Conservation (phyloP, 2,797 vertebrate species). For the Coregonus sp. region DNA sequence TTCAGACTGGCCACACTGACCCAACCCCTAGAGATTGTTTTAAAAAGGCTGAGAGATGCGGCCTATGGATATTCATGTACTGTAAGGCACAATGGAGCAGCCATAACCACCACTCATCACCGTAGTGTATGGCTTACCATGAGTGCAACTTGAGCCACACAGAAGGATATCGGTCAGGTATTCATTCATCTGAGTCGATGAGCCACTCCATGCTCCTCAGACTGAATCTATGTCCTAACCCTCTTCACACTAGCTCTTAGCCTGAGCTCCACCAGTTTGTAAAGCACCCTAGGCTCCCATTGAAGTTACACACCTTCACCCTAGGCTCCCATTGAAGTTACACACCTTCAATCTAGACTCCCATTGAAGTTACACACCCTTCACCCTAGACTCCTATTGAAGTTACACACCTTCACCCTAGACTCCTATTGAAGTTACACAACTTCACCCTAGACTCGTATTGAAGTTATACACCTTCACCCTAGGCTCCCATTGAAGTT, state of each 20-base stretch:
- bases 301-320: too few species aligned
- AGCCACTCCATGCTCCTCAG: background rate
- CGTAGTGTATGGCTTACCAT: background rate
- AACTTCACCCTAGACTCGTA: too few species aligned
- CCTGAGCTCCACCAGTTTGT: constrained; percentile 17
- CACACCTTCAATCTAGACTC: too few species aligned
- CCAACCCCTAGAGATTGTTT: background rate
- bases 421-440: too few species aligned
- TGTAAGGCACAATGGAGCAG: background rate
- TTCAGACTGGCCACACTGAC: constrained; percentile 10
- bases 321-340: too few species aligned
- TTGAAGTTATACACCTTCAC: too few species aligned
- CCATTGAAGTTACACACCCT: too few species aligned
- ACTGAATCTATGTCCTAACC: too few species aligned
- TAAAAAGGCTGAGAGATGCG: background rate
- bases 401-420: background rate
- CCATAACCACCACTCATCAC: background rate
- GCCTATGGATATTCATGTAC: background rate
- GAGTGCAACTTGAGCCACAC: background rate
- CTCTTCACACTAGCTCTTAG: constrained; percentile 43
- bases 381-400: background rate
- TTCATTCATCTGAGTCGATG: background rate
- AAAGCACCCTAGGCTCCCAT: too few species aligned
- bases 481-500: too few species aligned
- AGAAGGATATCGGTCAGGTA: background rate